Conservation (phyloP, 1,140 invertebrate species). For the Neomicropteryx cornuta region DNA sequence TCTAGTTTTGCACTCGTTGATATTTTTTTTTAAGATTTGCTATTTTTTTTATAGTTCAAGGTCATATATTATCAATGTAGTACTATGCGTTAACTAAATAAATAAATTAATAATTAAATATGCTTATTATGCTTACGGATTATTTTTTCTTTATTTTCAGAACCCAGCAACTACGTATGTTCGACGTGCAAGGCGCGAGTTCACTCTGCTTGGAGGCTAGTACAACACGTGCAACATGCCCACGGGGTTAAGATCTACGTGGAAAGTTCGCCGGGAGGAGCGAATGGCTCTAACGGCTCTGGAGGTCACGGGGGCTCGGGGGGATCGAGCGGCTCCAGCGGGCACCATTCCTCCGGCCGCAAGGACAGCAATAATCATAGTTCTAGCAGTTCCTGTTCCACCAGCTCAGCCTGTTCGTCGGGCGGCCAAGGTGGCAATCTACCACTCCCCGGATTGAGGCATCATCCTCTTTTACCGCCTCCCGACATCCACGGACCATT, state of each 20-base stretch:
- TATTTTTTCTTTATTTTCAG: constrained; percentile 57
- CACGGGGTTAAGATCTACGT: constrained; percentile 92
- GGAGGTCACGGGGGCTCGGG: constrained; percentile 17
- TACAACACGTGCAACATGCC: constrained; percentile 88
- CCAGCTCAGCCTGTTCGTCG: constrained; percentile 44
- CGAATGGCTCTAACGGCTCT: constrained; percentile 27
- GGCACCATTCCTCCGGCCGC: too few species aligned
- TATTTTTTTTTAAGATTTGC: too few species aligned
- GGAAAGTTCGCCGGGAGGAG: constrained; percentile 44
- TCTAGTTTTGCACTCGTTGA: too few species aligned
- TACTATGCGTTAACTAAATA: neutral
- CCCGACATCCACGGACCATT: constrained; percentile 55
- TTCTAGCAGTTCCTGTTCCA: constrained; percentile 41
- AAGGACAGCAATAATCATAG: constrained; percentile 36
- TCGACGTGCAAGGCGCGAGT: constrained; percentile 85
- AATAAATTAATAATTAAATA: neutral
- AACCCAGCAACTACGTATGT: constrained; percentile 89
- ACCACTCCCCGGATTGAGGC: constrained; percentile 46
- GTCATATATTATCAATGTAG: neutral
- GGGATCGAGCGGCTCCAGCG: constrained; percentile 29
- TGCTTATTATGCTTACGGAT: neutral
- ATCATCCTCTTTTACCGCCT: constrained; percentile 50
- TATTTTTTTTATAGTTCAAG: neutral
- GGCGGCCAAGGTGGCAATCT: constrained; percentile 46
- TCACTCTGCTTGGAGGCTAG: constrained; percentile 84